A percentile compares a stretch with the other conserved stretches of the same genome.
Conservation (phyloP, 1,140 invertebrate genomes). For the Cardiocondyla obscurior region DNA sequence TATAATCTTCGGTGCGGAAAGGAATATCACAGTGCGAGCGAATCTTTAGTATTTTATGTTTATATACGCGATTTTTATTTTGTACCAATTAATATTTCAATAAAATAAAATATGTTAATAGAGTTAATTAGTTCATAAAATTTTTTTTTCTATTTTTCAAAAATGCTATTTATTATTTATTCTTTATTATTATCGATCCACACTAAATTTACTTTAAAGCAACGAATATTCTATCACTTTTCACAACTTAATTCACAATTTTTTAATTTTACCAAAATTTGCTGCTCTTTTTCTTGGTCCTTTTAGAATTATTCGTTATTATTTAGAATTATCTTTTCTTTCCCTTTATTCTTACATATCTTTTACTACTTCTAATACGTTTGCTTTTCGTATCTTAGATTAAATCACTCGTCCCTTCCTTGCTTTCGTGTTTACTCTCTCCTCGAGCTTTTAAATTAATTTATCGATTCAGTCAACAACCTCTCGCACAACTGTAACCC, state of each 20-base stretch:
- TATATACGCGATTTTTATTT: not conserved
- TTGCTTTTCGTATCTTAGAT: not conserved
- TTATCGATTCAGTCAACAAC: conserved; percentile 35
- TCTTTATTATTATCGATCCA: not conserved
- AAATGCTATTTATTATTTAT: not conserved
- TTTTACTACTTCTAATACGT: not conserved
- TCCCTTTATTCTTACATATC: not conserved
- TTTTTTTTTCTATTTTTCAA: not conserved
- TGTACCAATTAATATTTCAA: not conserved
- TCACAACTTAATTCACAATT: not conserved
- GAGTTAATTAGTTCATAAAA: not conserved
- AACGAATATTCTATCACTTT: not conserved
- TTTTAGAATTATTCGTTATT: not conserved
- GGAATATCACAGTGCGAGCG: not conserved
- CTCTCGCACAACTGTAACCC: not conserved
- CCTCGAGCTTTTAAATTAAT: conserved; percentile 26
- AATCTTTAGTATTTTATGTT: not conserved
- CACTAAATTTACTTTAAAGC: not conserved
- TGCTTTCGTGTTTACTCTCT: conserved; percentile 27
- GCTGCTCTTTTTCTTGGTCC: not conserved
- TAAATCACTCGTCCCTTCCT: not conserved
- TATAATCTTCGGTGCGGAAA: conserved; percentile 22
- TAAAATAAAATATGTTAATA: not conserved
- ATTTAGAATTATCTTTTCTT: not conserved
- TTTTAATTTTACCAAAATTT: not conserved